phyloP scores from a whole-genome alignment of 2,888 invertebrate species.

The Ectropis crepuscularia region DNA sequence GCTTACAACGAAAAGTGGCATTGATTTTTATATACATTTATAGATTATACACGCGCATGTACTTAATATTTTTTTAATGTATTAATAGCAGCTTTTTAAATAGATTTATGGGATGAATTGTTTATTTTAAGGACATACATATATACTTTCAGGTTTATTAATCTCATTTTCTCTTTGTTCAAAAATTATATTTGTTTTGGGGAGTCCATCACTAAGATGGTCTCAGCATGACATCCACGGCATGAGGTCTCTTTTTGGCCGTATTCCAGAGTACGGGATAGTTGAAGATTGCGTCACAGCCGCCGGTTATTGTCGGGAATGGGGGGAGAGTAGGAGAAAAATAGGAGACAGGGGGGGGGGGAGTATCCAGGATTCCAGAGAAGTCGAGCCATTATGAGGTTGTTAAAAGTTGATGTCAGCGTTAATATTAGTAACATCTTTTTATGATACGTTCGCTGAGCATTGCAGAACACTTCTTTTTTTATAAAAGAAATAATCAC shows the following conservation, averaged over 20 bases:
- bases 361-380: constrained; percentile 16
- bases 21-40: too few species aligned
- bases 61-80: too few species aligned
- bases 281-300: constrained; percentile 39
- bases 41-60: too few species aligned
- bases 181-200: not conserved
- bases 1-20: too few species aligned
- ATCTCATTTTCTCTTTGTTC: not conserved
- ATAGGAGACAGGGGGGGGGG: constrained; percentile 4
- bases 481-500: not conserved
- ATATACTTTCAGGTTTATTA: not conserved
- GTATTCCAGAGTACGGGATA: constrained; percentile 44
- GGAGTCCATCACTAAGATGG: constrained; percentile 3
- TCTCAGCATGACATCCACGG: constrained; percentile 27
- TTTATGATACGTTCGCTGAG: constrained; percentile 15
- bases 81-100: too few species aligned
- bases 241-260: constrained; percentile 48
- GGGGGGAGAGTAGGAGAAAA: constrained; percentile 5
- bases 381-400: constrained; percentile 25
- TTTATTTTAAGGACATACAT: too few species aligned
- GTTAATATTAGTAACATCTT: constrained; percentile 29
- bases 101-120: too few species aligned
- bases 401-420: constrained; percentile 30
- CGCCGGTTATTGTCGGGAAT: constrained; percentile 25
- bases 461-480: constrained; percentile 5